A percentile compares a stretch with the other conserved stretches of the same genome.
Conservation (phyloP, 2,113 vertebrate species). For the Ictidomys tridecemlineatus region DNA sequence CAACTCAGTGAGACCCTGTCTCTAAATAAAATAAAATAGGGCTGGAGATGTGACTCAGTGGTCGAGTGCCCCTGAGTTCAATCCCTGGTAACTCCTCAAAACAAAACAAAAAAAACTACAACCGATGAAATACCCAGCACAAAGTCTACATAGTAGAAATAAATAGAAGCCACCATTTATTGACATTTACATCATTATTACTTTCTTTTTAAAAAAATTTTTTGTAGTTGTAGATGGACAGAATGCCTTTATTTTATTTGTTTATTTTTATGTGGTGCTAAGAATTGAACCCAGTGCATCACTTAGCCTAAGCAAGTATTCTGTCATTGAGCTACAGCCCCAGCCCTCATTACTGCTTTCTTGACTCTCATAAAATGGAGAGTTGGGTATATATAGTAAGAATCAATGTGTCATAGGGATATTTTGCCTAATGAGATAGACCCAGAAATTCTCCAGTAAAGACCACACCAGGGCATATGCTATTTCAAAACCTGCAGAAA, state of each 20-base stretch:
- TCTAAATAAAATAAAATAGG: no score
- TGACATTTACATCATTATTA: not conserved
- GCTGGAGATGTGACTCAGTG: no score
- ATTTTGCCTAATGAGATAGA: not conserved
- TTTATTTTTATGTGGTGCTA: no score
- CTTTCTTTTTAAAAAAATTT: not conserved
- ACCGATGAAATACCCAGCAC: not conserved
- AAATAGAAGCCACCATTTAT: not conserved
- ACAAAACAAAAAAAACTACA: no score
- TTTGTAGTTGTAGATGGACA: no score
- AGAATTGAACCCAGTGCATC: no score
- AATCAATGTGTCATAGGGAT: not conserved
- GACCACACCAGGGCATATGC: not conserved
- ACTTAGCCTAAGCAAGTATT: no score
- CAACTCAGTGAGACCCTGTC: no score
- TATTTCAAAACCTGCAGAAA: not conserved
- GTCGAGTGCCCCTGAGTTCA: no score
- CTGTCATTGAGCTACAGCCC: no score
- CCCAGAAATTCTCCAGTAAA: not conserved
- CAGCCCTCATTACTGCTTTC: not conserved
- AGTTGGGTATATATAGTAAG: not conserved
- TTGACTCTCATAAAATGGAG: not conserved
- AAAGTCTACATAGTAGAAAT: not conserved
- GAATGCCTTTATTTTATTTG: no score
- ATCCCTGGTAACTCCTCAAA: no score